These are phyloP conservation scores for Tiliqua scincoides DNA, from an alignment of 2,113 vertebrate species.

Conservation along the genomic window DNA sequence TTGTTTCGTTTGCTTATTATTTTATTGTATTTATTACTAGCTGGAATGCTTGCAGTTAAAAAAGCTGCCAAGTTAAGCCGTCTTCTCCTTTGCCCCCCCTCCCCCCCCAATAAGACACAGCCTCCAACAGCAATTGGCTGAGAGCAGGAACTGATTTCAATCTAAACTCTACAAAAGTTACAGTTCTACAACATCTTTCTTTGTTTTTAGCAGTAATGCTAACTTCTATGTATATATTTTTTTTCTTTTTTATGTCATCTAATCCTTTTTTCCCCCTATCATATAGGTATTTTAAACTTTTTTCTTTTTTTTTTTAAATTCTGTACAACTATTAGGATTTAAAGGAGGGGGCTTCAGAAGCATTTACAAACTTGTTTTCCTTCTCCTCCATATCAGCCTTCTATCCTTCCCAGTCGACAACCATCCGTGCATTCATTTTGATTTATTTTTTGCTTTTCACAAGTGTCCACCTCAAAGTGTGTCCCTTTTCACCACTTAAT, in stretches of 20 bases:
- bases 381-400: slow-evolving; percentile 72
- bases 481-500: slow-evolving; percentile 71
- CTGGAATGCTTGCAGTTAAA: slow-evolving; percentile 89
- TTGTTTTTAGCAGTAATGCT: slow-evolving; percentile 87
- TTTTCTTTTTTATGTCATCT: slow-evolving; percentile 83
- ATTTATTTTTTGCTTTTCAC: slow-evolving; percentile 72
- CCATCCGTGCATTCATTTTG: slow-evolving; percentile 64
- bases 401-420: slow-evolving; percentile 58
- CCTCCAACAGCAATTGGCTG: slow-evolving; percentile 82
- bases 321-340: slow-evolving; percentile 90
- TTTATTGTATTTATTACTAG: slow-evolving; percentile 65
- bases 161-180: slow-evolving; percentile 98
- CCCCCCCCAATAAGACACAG: slow-evolving; percentile 74
- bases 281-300: slow-evolving; percentile 93
- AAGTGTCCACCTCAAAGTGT: slow-evolving; percentile 71
- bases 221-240: slow-evolving; percentile 86
- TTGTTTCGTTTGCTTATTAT: slow-evolving; percentile 57
- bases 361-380: slow-evolving; percentile 81
- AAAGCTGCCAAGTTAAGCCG: slow-evolving; percentile 88
- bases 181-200: slow-evolving; percentile 94
- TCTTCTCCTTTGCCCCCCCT: slow-evolving; percentile 75
- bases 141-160: slow-evolving; percentile 91
- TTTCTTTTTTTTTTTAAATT: slow-evolving; percentile 81
- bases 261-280: slow-evolving; percentile 87
- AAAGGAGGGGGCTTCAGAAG: slow-evolving; percentile 84